Percentiles rank a stretch among this genome's conserved stretches.
Evolutionary conservation across 2,888 invertebrate species (phyloP).

Genomic region (Toxonevra muliebris): DNA sequence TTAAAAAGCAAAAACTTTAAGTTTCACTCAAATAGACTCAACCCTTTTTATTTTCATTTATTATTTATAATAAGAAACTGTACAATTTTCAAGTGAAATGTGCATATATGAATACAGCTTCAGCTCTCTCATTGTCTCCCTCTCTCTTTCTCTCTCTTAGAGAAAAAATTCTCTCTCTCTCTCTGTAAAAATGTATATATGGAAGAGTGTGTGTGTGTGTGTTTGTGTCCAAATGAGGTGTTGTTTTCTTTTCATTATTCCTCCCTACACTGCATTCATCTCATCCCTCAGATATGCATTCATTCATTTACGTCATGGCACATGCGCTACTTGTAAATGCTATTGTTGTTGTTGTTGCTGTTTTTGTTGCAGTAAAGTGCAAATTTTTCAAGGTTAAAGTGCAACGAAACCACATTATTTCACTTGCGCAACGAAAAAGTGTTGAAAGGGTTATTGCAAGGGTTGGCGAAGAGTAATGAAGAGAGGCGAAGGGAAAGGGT

Average conservation of each 20-base stretch:
- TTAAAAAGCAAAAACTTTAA: too few species aligned
- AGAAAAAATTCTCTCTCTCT: too few species aligned
- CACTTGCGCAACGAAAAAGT: conserved; percentile 28
- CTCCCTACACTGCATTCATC: background rate
- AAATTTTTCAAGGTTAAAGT: conserved; percentile 65
- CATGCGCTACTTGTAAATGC: background rate
- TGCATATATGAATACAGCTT: too few species aligned
- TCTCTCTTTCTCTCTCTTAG: too few species aligned
- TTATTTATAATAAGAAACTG: too few species aligned
- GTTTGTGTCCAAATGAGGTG: too few species aligned
- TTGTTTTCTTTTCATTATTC: background rate
- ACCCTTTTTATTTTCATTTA: too few species aligned
- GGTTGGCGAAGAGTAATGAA: background rate
- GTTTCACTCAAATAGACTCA: too few species aligned
- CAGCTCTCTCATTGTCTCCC: too few species aligned
- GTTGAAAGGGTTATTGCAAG: background rate
- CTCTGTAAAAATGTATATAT: too few species aligned
- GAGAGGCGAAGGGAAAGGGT: conserved; percentile 5
- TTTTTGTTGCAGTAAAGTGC: background rate
- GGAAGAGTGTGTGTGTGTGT: too few species aligned
- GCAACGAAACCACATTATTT: conserved; percentile 61
- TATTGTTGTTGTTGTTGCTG: background rate
- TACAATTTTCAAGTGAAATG: too few species aligned
- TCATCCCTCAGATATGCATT: background rate
- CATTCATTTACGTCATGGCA: background rate